phyloP scores from a whole-genome alignment of 2,113 vertebrate genomes.

The Dicrurus megarhynchus region DNA sequence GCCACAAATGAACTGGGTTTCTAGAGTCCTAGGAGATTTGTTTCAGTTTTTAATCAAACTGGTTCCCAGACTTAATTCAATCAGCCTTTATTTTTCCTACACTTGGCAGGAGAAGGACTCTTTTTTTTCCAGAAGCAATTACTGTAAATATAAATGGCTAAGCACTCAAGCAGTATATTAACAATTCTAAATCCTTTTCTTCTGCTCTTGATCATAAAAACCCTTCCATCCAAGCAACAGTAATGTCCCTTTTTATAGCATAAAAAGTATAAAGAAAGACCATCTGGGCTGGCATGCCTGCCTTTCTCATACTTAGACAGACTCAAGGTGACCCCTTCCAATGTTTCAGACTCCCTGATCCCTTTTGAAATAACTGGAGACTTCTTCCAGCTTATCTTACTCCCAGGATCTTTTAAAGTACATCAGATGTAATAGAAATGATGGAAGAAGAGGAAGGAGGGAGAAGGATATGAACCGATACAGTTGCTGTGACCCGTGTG shows the following conservation, averaged over 20 bases:
- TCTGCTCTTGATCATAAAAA: slow-evolving; percentile 39
- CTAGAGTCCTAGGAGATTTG: slow-evolving; percentile 49
- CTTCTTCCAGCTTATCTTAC: not conserved
- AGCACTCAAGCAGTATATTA: slow-evolving; percentile 54
- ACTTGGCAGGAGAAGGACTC: slow-evolving; percentile 31
- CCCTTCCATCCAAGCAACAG: not conserved
- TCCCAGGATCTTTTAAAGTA: not conserved
- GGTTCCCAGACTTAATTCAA: slow-evolving; percentile 61
- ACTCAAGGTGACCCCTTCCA: not conserved
- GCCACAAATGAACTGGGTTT: slow-evolving; percentile 39
- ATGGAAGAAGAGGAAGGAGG: not conserved
- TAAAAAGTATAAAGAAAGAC: not conserved
- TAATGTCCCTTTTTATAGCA: not conserved
- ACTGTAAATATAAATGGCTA: slow-evolving; percentile 61
- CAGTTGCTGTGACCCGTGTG: not conserved
- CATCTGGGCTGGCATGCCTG: not conserved
- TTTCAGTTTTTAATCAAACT: slow-evolving; percentile 71
- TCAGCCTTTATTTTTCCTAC: slow-evolving; percentile 51
- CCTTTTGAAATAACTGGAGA: not conserved
- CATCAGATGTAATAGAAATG: not conserved
- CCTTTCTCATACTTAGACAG: not conserved
- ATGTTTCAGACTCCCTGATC: not conserved
- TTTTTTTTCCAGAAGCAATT: slow-evolving; percentile 42
- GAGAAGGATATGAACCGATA: not conserved
- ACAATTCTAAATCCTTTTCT: slow-evolving; percentile 52